Conservation (phyloP, 2,888 invertebrate genomes). For the Sphinx pinastri region DNA sequence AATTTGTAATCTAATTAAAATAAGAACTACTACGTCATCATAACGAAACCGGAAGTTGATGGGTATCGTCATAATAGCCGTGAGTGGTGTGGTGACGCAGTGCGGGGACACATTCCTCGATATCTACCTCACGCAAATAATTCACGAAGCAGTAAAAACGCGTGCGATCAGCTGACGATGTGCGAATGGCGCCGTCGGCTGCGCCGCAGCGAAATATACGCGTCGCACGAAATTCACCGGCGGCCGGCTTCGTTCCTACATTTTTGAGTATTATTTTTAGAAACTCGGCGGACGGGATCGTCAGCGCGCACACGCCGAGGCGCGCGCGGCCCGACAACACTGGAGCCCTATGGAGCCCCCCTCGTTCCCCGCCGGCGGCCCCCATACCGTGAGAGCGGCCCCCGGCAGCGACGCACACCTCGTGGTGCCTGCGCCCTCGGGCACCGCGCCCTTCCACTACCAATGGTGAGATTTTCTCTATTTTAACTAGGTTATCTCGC, state of each 20-base stretch:
- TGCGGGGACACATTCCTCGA: conserved; percentile 1
- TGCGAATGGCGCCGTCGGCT: conserved; percentile 35
- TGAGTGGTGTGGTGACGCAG: background rate
- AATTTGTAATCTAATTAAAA: too few species aligned
- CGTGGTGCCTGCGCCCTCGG: conserved; percentile 60
- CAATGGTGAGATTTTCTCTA: conserved; percentile 57
- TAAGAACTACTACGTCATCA: background rate
- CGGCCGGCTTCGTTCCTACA: conserved; percentile 61
- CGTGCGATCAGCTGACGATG: conserved; percentile 50
- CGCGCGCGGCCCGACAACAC: conserved; percentile 77
- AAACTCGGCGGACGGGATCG: conserved; percentile 74
- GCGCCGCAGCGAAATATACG: conserved; percentile 75
- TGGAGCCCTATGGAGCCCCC: conserved; percentile 79
- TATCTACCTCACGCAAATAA: conserved; percentile 15
- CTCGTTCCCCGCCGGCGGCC: conserved; percentile 62
- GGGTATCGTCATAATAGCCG: background rate
- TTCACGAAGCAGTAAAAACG: conserved; percentile 31
- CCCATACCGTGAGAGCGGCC: conserved; percentile 62
- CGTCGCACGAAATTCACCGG: conserved; percentile 67
- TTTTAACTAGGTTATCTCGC: conserved; percentile 29
- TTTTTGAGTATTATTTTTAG: conserved; percentile 82
- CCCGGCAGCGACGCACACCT: conserved; percentile 65
- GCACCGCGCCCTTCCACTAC: conserved; percentile 72
- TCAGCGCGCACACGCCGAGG: conserved; percentile 69
- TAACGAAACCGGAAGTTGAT: background rate